phyloP scores from a whole-genome alignment of 2,113 vertebrate genomes.

The Gobio gobio region DNA sequence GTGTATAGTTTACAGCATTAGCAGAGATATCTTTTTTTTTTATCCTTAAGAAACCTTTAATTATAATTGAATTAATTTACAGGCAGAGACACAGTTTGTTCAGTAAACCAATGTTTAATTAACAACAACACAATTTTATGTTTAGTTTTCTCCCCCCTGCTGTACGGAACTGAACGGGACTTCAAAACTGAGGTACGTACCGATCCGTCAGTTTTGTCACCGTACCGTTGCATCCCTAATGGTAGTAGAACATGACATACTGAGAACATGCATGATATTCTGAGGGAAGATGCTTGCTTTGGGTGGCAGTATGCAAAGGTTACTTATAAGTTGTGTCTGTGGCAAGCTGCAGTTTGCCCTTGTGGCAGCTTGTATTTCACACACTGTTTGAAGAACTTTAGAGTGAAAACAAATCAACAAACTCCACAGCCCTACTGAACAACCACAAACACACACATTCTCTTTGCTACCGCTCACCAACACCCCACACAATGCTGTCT shows the following conservation, averaged over 20 bases:
- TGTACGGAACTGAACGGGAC: too few species aligned
- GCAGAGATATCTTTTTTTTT: too few species aligned
- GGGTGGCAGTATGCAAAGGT: background rate
- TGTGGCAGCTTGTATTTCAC: slow-evolving; percentile 40
- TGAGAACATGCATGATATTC: background rate
- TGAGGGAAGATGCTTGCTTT: background rate
- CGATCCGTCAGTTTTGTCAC: too few species aligned
- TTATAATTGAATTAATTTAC: too few species aligned
- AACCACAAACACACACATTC: slow-evolving; percentile 40
- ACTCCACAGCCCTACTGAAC: slow-evolving; percentile 47
- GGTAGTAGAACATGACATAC: background rate
- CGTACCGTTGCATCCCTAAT: too few species aligned
- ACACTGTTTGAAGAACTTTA: slow-evolving; percentile 60
- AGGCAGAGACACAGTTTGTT: too few species aligned
- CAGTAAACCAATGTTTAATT: too few species aligned
- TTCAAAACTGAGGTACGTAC: too few species aligned
- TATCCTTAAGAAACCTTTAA: too few species aligned
- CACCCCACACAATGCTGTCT: slow-evolving; percentile 41
- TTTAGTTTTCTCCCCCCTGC: too few species aligned
- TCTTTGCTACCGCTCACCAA: slow-evolving; percentile 23
- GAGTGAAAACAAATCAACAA: slow-evolving; percentile 69
- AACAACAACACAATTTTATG: too few species aligned
- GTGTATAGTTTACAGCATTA: too few species aligned
- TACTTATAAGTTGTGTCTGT: slow-evolving; percentile 5
- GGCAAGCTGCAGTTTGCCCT: slow-evolving; percentile 4